Evolutionary conservation across 2,888 invertebrate species (phyloP), one percentile per base, ranked within the genome.

Genomic region (Trichogramma dendrolimi): DNA sequence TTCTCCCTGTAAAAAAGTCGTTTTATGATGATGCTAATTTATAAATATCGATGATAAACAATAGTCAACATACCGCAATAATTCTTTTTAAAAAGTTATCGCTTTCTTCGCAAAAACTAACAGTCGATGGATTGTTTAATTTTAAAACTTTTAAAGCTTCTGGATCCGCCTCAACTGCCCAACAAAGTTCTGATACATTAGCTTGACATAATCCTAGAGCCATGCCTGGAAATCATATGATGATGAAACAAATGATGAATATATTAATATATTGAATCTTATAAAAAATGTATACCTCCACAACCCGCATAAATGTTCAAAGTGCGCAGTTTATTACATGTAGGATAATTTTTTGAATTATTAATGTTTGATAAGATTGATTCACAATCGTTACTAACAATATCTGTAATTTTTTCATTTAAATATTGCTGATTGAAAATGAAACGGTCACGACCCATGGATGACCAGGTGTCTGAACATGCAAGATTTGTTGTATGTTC

Each of bases 301-400:
- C 92, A 92, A 0, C 93, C 93, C 66, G 92, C 91, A 78, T 93
- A 94, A 40, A 93, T 87, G 73, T 93, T 92, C 71, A 94, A 79
- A 50, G 87, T 85, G 65, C 83, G 80, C 61, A 93, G 73, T 41
- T 86, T 86, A 0, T 83, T 69, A 43, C 82, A 74, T 8, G 70
- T 65, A 7, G 80, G 80, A 74, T 79, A 73, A 63, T 76, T 69
- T 64, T 73, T 60, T 61, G 74, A 64, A 67, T 71, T 58, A 65
- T 72, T 68, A 72, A 75, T 1, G 53, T 68, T n/a, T 54, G 67
- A 82, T 82, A 61, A 81, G 82, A 56, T 80, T 82, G 71, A 48
- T 11, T 7, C 48, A 14, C 27, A 48, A 6, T 48, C n/a, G 6
- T 44, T 38, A 14, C 10, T 44, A 4, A 27, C 8, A 6, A 53